These are phyloP conservation scores for Baryphthengus martii DNA, from an alignment of 2,113 vertebrate genomes.

Conservation along the genomic window DNA sequence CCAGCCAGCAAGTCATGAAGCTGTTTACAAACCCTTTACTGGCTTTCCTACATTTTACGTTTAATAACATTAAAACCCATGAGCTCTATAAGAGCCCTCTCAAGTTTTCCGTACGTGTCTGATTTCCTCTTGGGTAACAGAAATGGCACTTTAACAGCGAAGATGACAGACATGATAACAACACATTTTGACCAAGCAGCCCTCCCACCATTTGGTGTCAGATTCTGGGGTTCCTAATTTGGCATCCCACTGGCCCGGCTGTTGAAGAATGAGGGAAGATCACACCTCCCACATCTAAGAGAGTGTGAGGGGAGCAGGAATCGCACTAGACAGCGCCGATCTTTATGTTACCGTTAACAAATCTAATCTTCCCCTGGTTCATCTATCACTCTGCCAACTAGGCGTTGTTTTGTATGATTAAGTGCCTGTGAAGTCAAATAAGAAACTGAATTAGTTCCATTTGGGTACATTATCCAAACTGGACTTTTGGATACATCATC, in stretches of 20 bases:
- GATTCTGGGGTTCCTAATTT: neutral
- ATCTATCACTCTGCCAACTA: constrained; percentile 3
- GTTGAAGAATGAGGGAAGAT: constrained; percentile 2
- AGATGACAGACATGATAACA: neutral
- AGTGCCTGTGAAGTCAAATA: constrained; percentile 37
- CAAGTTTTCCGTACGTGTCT: neutral
- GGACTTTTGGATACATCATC: neutral
- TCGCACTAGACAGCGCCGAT: neutral
- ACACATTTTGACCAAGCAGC: neutral
- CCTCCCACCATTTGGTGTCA: neutral
- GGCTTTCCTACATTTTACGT: neutral
- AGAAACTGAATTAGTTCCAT: constrained; percentile 29
- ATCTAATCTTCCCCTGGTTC: neutral
- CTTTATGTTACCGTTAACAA: neutral
- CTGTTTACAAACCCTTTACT: neutral
- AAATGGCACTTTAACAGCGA: neutral
- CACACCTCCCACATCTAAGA: neutral
- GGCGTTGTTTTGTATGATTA: neutral
- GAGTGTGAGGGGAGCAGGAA: neutral
- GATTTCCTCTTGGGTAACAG: neutral
- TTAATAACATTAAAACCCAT: neutral
- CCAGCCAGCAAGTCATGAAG: neutral
- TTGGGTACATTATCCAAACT: neutral
- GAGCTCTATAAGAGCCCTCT: neutral
- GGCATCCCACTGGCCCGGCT: neutral